A percentile compares a stretch with the other conserved stretches of the same genome.
phyloP scores from a whole-genome alignment of 2,888 invertebrate species.

The Rhagium mordax region DNA sequence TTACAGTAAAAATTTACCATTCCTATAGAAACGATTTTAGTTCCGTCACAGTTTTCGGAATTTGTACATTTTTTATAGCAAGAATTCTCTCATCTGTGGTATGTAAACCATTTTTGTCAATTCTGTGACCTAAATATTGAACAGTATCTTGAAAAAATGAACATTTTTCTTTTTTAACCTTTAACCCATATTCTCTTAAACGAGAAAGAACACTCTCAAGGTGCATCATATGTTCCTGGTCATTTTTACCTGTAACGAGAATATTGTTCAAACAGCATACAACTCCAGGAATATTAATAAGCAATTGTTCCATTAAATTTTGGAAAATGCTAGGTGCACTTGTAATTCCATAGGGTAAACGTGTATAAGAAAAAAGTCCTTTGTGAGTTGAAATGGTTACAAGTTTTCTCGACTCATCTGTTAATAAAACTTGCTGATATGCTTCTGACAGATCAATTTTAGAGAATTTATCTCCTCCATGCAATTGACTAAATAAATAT shows the following conservation, averaged over 20 bases:
- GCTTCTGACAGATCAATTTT: conserved; percentile 42
- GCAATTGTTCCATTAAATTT: conserved; percentile 54
- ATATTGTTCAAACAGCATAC: conserved; percentile 40
- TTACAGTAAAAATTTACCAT: conserved; percentile 37
- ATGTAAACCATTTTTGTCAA: conserved; percentile 52
- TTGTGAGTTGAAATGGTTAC: conserved; percentile 55
- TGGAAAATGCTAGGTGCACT: conserved; percentile 57
- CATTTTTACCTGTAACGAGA: conserved; percentile 46
- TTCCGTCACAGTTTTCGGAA: conserved; percentile 26
- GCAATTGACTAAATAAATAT: conserved; percentile 36
- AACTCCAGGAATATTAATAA: conserved; percentile 47
- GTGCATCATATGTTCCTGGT: conserved; percentile 31
- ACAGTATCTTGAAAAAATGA: no score
- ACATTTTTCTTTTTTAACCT: conserved; percentile 52
- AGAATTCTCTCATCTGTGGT: conserved; percentile 43
- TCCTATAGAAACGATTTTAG: conserved; percentile 40
- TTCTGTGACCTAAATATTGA: conserved; percentile 49
- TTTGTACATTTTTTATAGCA: conserved; percentile 39
- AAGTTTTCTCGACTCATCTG: conserved; percentile 34
- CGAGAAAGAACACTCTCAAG: background rate
- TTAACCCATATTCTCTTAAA: conserved; percentile 43
- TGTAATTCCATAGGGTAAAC: conserved; percentile 57
- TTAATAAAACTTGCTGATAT: conserved; percentile 41
- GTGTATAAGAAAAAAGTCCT: conserved; percentile 53
- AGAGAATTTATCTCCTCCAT: conserved; percentile 35